A percentile compares a stretch with the other conserved stretches of the same genome.
phyloP scores from a whole-genome alignment of 2,797 vertebrate genomes.

The Gymnoscopelus microlampas region DNA sequence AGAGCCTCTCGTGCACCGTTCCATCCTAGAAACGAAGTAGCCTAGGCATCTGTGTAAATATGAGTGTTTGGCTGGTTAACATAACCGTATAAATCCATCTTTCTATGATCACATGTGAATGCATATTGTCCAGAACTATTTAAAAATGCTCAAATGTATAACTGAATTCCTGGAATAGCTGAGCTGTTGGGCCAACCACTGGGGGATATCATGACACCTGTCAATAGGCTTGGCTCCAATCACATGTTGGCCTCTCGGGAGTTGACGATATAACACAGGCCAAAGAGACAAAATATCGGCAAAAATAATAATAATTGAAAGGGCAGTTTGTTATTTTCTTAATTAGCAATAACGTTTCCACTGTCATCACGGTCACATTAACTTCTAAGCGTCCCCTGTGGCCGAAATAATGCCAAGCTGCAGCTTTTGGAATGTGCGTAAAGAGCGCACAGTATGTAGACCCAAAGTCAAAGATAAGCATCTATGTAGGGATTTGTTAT shows the following conservation, averaged over 20 bases:
- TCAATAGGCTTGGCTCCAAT: slow-evolving; percentile 16
- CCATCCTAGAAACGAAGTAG: no score
- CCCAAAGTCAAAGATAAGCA: background rate
- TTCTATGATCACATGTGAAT: background rate
- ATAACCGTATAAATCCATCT: no score
- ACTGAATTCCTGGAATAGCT: slow-evolving; percentile 1
- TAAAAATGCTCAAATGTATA: background rate
- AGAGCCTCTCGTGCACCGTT: no score
- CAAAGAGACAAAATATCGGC: background rate
- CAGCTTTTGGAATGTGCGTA: background rate
- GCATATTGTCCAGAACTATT: background rate
- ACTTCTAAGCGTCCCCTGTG: no score
- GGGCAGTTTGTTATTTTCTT: no score
- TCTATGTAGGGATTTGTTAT: background rate
- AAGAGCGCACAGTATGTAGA: no score
- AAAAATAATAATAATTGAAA: no score
- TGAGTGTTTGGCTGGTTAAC: no score
- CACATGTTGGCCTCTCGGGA: background rate
- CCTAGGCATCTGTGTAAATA: no score
- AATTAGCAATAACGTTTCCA: no score
- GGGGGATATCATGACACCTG: slow-evolving; percentile 54
- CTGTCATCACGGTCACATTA: no score
- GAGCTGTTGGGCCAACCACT: background rate
- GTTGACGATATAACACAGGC: background rate
- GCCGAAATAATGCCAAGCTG: no score